Evolutionary conservation across 2,888 invertebrate genomes (phyloP), one percentile per base, ranked within the genome.

Genomic region (Pelosia muscerda): DNA sequence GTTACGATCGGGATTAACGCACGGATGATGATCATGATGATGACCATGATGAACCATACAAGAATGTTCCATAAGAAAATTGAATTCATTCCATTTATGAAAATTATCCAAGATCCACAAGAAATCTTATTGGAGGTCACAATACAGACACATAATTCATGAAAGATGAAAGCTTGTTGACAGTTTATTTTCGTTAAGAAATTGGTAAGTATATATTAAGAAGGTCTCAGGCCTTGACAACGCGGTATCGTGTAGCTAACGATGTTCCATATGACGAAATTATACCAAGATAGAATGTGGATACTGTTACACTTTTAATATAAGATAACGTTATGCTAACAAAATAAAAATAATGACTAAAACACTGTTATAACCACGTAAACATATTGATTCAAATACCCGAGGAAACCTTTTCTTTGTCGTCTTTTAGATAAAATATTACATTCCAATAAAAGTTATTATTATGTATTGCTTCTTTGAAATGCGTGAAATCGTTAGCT

Each of bases 171-270:
- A 38, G 22, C 59, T 9, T 13, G 26, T 15, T 57, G 57, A 49
- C 23, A 19, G 63, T 55, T n/a, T 58, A 26, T 64, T 58, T 58
- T 57, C 31, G 56, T 42, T 23, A 28, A 55, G 28, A 64, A 54
- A 25, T 63, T 61, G 55, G 56, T 61, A 58, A 66, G 61, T 61
- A 53, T 54, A 60, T 59, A 42, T 61, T 56, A 66, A 62, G 60
- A 54, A 61, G 15, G 28, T 56, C 28, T 31, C 23, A 28, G 38
- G 31, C 34, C n/a, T 25, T 61, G 61, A 60, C 64, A 68, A 22
- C 55, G n/a, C 58, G 49, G 60, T 64, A 23, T 68, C 64, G 31
- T 54, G 38, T 68, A 31, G 15, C 68, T 68, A 68, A 68, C 31
- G 68, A 65, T 23, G 55, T 23, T 28, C 42, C 56, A 64, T 56